A percentile compares a stretch with the other conserved stretches of the same genome.
Conservation (phyloP, 2,797 vertebrate species). For the Brachyalestes nurse region DNA sequence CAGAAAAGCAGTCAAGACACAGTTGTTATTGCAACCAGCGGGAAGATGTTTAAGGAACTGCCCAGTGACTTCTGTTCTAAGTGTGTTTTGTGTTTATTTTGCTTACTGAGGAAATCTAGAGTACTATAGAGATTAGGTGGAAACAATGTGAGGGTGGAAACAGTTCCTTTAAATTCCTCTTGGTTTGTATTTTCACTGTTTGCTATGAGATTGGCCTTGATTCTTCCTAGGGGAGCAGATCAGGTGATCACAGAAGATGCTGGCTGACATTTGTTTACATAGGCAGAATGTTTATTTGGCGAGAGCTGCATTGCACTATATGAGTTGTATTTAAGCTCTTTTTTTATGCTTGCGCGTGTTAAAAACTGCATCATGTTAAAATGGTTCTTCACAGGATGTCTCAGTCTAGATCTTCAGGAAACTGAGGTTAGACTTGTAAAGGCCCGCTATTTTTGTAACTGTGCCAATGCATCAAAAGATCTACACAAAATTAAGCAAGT, state of each 20-base stretch:
- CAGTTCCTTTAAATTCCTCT: neutral
- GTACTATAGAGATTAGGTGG: neutral
- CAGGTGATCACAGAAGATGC: neutral
- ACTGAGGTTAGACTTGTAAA: constrained; percentile 32
- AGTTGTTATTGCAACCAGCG: neutral
- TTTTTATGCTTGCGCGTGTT: too few relatives aligned
- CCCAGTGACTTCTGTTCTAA: neutral
- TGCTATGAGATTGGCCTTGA: neutral
- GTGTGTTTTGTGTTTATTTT: too few relatives aligned
- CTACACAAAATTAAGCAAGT: neutral
- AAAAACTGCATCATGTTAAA: neutral
- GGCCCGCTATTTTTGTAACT: too few relatives aligned
- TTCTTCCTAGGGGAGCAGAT: neutral
- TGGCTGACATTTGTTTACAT: neutral
- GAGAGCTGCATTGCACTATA: too few relatives aligned
- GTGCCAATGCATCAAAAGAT: neutral
- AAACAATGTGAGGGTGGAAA: neutral
- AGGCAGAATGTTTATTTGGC: neutral
- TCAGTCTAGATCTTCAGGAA: constrained; percentile 35
- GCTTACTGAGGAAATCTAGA: neutral
- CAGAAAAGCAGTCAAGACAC: too few relatives aligned
- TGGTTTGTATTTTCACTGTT: neutral
- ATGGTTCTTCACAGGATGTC: constrained; percentile 20
- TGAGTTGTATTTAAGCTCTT: too few relatives aligned
- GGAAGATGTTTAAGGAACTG: too few relatives aligned